phyloP scores from a whole-genome alignment of 2,113 vertebrate genomes.

The Pituophis catenifer region DNA sequence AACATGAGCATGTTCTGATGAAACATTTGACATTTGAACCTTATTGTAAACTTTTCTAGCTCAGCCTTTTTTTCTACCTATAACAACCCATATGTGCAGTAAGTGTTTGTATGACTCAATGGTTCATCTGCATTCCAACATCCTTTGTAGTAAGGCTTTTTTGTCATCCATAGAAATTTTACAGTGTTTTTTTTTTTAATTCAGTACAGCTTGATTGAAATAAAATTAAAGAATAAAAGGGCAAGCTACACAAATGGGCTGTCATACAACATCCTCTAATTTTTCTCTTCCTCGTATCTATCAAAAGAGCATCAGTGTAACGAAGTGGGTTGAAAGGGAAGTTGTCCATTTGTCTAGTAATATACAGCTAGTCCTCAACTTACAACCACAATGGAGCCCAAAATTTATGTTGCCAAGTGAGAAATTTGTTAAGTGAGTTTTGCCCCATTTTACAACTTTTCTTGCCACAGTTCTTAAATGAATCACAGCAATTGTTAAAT shows the following conservation, averaged over 20 bases:
- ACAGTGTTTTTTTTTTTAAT: background rate
- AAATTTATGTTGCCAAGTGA: too few relatives aligned
- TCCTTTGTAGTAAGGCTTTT: background rate
- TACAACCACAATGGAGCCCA: too few relatives aligned
- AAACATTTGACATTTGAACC: background rate
- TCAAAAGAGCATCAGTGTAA: background rate
- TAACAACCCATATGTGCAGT: background rate
- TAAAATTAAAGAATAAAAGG: background rate
- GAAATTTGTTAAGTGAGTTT: too few relatives aligned
- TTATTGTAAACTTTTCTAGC: background rate
- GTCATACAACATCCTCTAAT: background rate
- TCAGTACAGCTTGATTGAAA: background rate
- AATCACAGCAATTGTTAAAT: too few relatives aligned
- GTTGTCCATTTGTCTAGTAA: background rate
- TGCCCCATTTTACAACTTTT: too few relatives aligned
- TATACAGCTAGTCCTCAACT: too few relatives aligned
- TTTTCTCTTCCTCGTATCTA: background rate
- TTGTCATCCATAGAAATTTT: background rate
- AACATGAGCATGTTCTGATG: background rate
- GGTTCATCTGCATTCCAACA: background rate
- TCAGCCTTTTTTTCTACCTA: background rate
- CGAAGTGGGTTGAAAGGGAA: background rate
- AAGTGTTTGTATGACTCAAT: background rate
- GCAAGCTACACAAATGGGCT: background rate
- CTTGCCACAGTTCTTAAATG: too few relatives aligned